Evolutionary conservation across 2,888 invertebrate species (phyloP).

Genomic region (Tachina fera): DNA sequence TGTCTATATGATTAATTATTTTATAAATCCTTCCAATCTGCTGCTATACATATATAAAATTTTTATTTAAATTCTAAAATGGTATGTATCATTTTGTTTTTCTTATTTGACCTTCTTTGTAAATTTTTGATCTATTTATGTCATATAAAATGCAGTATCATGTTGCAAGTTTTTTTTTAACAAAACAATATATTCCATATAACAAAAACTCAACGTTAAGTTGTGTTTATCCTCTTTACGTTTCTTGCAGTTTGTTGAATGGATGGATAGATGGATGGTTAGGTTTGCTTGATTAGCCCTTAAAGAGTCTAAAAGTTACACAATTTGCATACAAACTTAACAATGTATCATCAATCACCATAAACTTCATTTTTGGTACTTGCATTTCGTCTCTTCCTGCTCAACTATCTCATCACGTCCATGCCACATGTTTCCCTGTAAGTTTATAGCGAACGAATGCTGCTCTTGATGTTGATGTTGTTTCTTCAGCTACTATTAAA

Average conservation of each 20-base stretch:
- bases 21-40: too few species aligned
- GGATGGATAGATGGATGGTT: constrained; percentile 5
- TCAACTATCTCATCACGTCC: background rate
- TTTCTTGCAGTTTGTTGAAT: constrained; percentile 11
- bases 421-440: constrained; percentile 22
- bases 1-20: too few species aligned
- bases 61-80: background rate
- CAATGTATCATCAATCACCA: constrained; percentile 71
- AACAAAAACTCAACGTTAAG: background rate
- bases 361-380: constrained; percentile 67
- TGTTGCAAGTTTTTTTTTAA: background rate
- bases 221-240: background rate
- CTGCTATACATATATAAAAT: background rate
- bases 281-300: constrained; percentile 63
- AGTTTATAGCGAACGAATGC: constrained; percentile 16
- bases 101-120: constrained; percentile 16
- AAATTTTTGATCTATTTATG: constrained; percentile 48
- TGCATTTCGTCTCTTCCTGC: constrained; percentile 37
- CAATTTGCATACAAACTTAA: constrained; percentile 68
- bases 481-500: constrained; percentile 39
- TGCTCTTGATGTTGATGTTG: constrained; percentile 35
- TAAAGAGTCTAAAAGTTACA: constrained; percentile 69
- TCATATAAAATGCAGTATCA: constrained; percentile 49
- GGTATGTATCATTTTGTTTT: background rate
- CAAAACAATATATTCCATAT: constrained; percentile 5